A percentile compares a stretch with the other conserved stretches of the same genome.
These are phyloP conservation scores for Oscheius sp. DNA, from an alignment of 2,888 invertebrate species.

Conservation along the genomic window DNA sequence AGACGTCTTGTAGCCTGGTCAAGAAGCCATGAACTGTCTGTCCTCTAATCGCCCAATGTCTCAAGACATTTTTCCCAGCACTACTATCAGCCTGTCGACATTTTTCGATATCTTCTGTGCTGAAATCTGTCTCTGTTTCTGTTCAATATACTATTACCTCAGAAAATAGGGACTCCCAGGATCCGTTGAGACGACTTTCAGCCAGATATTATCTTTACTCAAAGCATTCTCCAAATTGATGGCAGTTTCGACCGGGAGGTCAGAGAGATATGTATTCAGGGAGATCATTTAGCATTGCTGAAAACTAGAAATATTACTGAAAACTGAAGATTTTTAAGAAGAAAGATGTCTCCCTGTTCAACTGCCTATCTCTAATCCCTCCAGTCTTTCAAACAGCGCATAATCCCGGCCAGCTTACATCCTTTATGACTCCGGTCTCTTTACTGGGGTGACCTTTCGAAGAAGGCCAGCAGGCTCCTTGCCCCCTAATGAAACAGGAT, in stretches of 20 bases:
- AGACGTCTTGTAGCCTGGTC: slow-evolving; percentile 43
- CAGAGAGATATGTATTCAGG: slow-evolving; percentile 62
- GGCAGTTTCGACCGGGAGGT: slow-evolving; percentile 58
- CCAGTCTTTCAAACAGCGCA: neutral
- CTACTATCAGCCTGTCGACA: slow-evolving; percentile 48
- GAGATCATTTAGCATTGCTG: slow-evolving; percentile 27
- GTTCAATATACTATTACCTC: slow-evolving; percentile 45
- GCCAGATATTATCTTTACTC: slow-evolving; percentile 60
- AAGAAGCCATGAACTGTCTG: slow-evolving; percentile 72
- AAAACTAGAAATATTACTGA: neutral
- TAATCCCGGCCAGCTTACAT: neutral
- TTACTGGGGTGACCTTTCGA: slow-evolving; percentile 2
- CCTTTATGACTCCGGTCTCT: slow-evolving; percentile 7
- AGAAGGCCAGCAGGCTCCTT: slow-evolving; percentile 1
- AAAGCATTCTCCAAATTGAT: slow-evolving; percentile 53
- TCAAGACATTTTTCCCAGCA: slow-evolving; percentile 70
- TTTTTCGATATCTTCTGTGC: slow-evolving; percentile 57
- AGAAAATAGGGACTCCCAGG: slow-evolving; percentile 57
- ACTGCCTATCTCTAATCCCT: neutral
- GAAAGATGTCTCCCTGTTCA: neutral
- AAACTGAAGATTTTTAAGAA: neutral
- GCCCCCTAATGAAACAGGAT: slow-evolving; percentile 9
- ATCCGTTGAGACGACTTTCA: slow-evolving; percentile 60
- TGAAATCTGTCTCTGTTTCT: slow-evolving; percentile 34
- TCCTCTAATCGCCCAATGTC: slow-evolving; percentile 73